Evolutionary conservation across 2,797 vertebrate species (phyloP), one percentile per base, ranked within the genome.

Genomic region (Yasuhikotakia modesta): DNA sequence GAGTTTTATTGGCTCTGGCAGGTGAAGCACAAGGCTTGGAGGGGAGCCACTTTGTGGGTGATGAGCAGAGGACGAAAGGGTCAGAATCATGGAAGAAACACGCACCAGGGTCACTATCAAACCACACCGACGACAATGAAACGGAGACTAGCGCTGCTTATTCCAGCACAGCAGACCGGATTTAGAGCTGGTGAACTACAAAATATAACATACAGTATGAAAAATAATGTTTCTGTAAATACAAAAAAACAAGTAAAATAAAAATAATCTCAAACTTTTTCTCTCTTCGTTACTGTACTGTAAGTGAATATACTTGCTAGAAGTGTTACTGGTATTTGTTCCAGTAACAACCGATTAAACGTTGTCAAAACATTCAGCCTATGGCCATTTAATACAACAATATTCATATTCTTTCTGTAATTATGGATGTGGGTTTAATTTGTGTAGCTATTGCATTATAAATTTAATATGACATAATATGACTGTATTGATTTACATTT

Each of bases 41-140:
- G 65, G 74, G 81, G 52, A 74, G 60, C 78, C 79, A 80, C 79
- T 83, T 80, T 78, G 70, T 78, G 64, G 45, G 50, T 70, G 74
- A 74, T 70, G 35, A 69, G 24, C 53, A 61, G 70, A 77, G 53
- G 79, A 69, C 58, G 75, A 8, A 21, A 2, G 27, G 79, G 79
- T 80, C 79, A 63, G 58, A 75, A 57, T 58, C 27, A 21, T 21
- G 66, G 57, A 70, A 30, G 43, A 65, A 60, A 70, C 46, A 66
- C 61, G 48, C 50, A 46, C 70, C n/a, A 14, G 55, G 67, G 53
- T 79, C 63, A 50, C 43, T 10, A 30, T n/a, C 1, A 3, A 64
- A 75, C 48, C 61, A 72, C 77, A 66, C 8, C 19, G 30, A 45
- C 19, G 1, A 8, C 55, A 52, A 19, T 52, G 57, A 66, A 66